These are phyloP conservation scores for Solenodon paradoxus DNA, from an alignment of 2,113 vertebrate species.

Conservation along the genomic window DNA sequence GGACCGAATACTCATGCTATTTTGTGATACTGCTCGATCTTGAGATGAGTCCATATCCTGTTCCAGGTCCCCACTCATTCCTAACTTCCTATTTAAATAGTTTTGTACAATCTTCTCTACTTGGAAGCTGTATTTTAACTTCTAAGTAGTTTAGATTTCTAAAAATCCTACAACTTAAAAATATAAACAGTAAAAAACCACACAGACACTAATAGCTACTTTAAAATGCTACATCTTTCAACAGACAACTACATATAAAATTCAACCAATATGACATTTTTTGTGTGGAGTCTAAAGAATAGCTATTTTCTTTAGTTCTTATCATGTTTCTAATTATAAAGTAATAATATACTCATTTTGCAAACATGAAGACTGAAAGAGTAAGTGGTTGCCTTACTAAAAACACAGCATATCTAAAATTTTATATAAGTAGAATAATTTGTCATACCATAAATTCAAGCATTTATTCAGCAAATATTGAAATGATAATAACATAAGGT, in stretches of 20 bases:
- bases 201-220: not conserved
- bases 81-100: not conserved
- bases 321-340: not conserved
- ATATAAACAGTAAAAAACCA: not conserved
- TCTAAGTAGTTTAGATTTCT: not conserved
- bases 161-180: not conserved
- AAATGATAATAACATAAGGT: not conserved
- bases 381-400: not conserved
- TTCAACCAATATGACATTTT: not conserved
- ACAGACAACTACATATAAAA: not conserved
- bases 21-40: not conserved
- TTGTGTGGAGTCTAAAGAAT: not conserved
- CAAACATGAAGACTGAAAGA: not conserved
- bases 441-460: not conserved
- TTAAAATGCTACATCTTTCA: not conserved
- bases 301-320: not conserved
- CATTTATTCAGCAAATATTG: not conserved
- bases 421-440: not conserved
- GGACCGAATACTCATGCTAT: not conserved
- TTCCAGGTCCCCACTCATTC: not conserved
- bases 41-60: not conserved
- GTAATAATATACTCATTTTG: not conserved
- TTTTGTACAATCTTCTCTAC: not conserved
- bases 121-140: not conserved
- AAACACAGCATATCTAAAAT: not conserved